These are phyloP conservation scores for Calonectris borealis DNA, from an alignment of 2,113 vertebrate species.

Conservation along the genomic window DNA sequence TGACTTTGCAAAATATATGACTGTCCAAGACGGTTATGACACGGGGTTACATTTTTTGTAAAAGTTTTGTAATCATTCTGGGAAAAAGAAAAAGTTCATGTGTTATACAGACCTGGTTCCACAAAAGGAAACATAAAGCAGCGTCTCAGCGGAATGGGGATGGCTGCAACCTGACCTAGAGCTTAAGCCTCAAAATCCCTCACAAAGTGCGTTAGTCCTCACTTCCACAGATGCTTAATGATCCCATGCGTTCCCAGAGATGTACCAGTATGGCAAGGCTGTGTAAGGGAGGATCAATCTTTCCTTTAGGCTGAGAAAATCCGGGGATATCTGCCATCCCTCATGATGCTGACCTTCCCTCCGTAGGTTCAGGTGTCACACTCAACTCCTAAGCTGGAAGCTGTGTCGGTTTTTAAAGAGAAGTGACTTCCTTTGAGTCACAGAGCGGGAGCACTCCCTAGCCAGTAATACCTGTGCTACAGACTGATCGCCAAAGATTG, in stretches of 20 bases:
- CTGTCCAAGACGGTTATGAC: neutral
- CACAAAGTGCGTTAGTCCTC: neutral
- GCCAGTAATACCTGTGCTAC: neutral
- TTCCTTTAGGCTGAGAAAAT: neutral
- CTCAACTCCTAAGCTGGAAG: neutral
- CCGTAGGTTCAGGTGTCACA: neutral
- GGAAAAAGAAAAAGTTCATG: neutral
- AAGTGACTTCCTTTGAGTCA: neutral
- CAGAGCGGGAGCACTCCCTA: too few species aligned
- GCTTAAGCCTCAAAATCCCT: neutral
- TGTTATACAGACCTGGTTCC: neutral
- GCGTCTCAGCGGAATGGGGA: neutral
- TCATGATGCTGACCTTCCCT: neutral
- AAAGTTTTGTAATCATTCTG: neutral
- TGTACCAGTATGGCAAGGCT: neutral
- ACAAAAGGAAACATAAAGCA: neutral
- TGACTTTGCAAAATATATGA: neutral
- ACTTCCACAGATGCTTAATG: neutral
- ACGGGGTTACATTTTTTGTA: neutral
- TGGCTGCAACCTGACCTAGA: neutral
- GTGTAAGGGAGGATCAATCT: neutral
- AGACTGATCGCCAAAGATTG: neutral
- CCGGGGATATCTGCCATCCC: neutral
- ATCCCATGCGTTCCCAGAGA: fast-evolving
- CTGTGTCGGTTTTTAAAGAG: neutral